phyloP scores from a whole-genome alignment of 2,888 invertebrate genomes.

The Euplexia lucipara region DNA sequence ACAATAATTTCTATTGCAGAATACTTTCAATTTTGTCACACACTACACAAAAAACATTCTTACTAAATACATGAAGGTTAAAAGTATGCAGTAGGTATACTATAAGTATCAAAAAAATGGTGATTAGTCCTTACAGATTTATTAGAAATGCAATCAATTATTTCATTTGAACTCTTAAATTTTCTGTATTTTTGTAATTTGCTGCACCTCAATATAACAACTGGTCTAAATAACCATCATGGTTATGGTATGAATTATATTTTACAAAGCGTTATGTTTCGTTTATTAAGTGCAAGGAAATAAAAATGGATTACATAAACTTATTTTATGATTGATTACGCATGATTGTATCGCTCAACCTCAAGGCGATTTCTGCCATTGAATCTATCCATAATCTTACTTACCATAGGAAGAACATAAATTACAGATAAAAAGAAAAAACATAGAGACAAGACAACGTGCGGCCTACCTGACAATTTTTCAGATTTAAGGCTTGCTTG shows the following conservation, averaged over 20 bases:
- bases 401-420: constrained; percentile 1
- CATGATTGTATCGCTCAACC: too few relatives aligned
- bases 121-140: constrained; percentile 1
- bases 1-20: background rate
- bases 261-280: background rate
- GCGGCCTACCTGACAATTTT: too few relatives aligned
- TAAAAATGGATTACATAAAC: background rate
- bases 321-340: background rate
- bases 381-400: background rate
- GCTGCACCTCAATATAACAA: constrained; percentile 8
- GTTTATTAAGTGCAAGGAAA: constrained; percentile 13
- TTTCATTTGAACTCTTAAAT: constrained; percentile 1
- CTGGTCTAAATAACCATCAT: background rate
- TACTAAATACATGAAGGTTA: background rate
- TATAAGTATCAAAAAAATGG: constrained; percentile 8
- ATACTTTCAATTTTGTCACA: constrained; percentile 33
- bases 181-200: background rate
- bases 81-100: background rate
- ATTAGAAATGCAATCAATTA: background rate
- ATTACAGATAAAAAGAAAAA: background rate
- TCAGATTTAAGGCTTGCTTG: constrained; percentile 7
- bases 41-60: background rate
- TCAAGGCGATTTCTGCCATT: too few relatives aligned
- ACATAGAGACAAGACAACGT: too few relatives aligned
- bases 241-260: constrained; percentile 10